Conservation (phyloP, 2,888 invertebrate species). For the Synergus gifuensis region DNA sequence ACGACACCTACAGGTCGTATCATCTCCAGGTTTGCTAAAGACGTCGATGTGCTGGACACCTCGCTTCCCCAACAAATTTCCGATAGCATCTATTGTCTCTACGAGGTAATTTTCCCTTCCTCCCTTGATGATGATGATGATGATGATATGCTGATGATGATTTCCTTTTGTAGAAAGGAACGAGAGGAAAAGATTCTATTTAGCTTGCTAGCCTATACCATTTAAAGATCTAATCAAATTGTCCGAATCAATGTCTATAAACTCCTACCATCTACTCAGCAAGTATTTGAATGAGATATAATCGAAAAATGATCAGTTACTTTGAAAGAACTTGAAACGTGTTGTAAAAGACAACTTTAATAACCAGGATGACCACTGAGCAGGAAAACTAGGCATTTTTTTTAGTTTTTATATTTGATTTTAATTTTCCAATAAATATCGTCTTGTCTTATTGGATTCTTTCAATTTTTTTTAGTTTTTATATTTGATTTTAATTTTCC, state of each 20-base stretch:
- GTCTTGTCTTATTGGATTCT: too few relatives aligned
- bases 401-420: too few relatives aligned
- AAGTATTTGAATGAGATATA: too few relatives aligned
- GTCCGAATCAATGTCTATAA: background rate
- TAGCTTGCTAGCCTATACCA: conserved; percentile 7
- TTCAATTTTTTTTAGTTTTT: too few relatives aligned
- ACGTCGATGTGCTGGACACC: conserved; percentile 86
- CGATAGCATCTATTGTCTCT: conserved; percentile 85
- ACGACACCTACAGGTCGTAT: conserved; percentile 79
- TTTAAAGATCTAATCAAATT: conserved; percentile 9
- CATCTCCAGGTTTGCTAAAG: conserved; percentile 86
- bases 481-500: too few relatives aligned
- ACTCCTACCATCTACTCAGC: background rate
- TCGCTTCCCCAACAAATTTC: conserved; percentile 83
- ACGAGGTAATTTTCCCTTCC: conserved; percentile 82
- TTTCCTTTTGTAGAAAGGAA: conserved; percentile 17
- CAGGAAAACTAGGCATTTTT: too few relatives aligned
- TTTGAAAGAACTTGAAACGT: too few relatives aligned
- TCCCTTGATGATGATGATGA: conserved; percentile 49
- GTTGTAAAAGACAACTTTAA: too few relatives aligned
- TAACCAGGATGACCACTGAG: too few relatives aligned
- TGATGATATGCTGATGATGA: conserved; percentile 5
- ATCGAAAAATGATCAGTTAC: too few relatives aligned
- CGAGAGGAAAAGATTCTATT: background rate
- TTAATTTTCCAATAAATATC: too few relatives aligned